These are phyloP conservation scores for Onthophagus taurus DNA, from an alignment of 1,140 invertebrate genomes.

Conservation along the genomic window DNA sequence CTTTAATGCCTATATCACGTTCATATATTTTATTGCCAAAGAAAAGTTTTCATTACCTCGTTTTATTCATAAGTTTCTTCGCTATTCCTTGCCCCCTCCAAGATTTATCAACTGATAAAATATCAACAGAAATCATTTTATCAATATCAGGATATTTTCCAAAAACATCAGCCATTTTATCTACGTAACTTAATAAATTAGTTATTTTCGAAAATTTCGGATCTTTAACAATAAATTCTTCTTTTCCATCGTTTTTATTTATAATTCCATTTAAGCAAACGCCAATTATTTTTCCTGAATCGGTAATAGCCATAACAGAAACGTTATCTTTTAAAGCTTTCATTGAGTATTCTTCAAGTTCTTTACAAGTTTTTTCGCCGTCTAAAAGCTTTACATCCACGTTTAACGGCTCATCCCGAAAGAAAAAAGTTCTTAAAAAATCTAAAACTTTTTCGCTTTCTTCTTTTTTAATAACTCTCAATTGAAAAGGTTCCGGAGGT, in stretches of 20 bases:
- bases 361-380: conserved; percentile 47
- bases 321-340: conserved; percentile 48
- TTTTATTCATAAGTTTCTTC: conserved; percentile 50
- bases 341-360: conserved; percentile 55
- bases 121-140: conserved; percentile 49
- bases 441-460: conserved; percentile 27
- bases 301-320: conserved; percentile 52
- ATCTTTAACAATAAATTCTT: conserved; percentile 38
- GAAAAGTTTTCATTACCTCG: conserved; percentile 42
- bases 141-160: conserved; percentile 46
- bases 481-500: conserved; percentile 24
- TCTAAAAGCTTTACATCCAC: conserved; percentile 49
- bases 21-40: no score
- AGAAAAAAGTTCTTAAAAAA: conserved; percentile 46
- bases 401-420: conserved; percentile 62
- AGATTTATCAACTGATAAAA: conserved; percentile 53
- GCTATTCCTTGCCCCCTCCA: conserved; percentile 58
- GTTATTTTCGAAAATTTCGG: conserved; percentile 54
- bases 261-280: conserved; percentile 37
- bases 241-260: conserved; percentile 35
- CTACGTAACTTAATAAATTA: conserved; percentile 46
- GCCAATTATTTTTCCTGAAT: conserved; percentile 50
- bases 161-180: conserved; percentile 40
- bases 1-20: no score
- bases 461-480: conserved; percentile 18